Base-by-base conservation (phyloP, 1,140 invertebrate species). In the Drosophila melanogaster region DNA sequence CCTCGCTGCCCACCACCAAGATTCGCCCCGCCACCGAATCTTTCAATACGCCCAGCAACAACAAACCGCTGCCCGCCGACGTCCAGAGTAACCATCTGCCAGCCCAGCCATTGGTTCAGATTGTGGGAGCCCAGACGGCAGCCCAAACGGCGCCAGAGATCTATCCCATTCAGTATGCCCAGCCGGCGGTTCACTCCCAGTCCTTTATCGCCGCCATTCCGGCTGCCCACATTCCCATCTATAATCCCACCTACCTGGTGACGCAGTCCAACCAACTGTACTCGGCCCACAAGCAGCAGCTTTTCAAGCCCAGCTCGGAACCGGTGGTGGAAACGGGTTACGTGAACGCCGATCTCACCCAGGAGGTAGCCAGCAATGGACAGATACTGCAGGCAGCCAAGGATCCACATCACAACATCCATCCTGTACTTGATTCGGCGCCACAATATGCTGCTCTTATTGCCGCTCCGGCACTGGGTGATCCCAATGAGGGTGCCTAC, bases 11-110 rank as follows among this genome's bases (percentile, higher is more conserved):
- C 7, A 80, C 92, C 3, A 60, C 76, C 0, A 93, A 92, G 65
- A 75, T 93, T 0, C 92, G 92, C 1, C 84, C 91, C 1, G 85
- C 92, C 4, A 86, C 70, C 3, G 93, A 93, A 62, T 84, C 92
- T 12, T 90, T 91, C 33, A 93, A 93, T 24, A 65, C 85, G 5
- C 93, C 93, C 1, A 92, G 92, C 92, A 92, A 93, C 73, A 92
- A 83, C 3, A 93, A 94, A 56, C 92, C 93, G 53, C 71, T 86
- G 19, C 92, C 91, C 3, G 44, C 71, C 4, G 91, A 92, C 58
- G 76, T 92, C 1, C 89, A 87, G 61, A 81, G 57, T n/a, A 92
- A 90, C 44, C 81, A 76, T 41, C 53, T 92, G 58, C 81, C 87
- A 7, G 90, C 90, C 4, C 90, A 92, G 35, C 87, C 90, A 0